Evolutionary conservation across 2,888 invertebrate species (phyloP), one percentile per base, ranked within the genome.

Genomic region (Amphipoea oculea): DNA sequence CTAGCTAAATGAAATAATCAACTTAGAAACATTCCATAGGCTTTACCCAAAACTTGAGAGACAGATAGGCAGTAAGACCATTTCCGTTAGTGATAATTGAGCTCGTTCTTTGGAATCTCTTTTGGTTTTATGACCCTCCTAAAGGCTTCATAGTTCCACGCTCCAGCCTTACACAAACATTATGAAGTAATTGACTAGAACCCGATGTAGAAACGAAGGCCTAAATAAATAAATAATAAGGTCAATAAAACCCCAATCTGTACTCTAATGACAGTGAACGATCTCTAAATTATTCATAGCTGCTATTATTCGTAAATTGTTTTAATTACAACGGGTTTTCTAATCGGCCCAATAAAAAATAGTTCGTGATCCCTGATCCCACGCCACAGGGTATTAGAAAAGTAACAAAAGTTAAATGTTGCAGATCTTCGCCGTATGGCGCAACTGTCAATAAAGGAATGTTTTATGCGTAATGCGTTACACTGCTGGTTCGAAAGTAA

Each of bases 321-420:
- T 91, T 90, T 92, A 90, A 92, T 92, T 92, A 88, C 88, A 87
- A 85, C 87, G 63, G 86, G 90, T 90, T 92, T 89, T 90, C 86
- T 89, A 84, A 88, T 88, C 85, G 82, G 84, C 82, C 75, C 75
- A 88, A 87, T 89, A 86, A 86, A 89, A 87, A 92, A 92, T 88
- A 89, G 93, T 93, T 93, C 87, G 89, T 89, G 85, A 93, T 89
- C 89, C 88, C 95, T 93, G 90, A 84, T 86, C 79, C 88, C 88
- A 89, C 93, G 89, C 95, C 88, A 93, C 93, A 91, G 94, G 95
- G 93, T 90, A 91, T 91, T 92, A 91, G 92, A 91, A 92, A 93
- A 93, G 90, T 93, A 94, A 94, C 92, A 93, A 94, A 94, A 93
- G 91, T 92, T 91, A 90, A 88, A 93, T 93, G 93, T 94, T 93